Base-by-base conservation (phyloP, 2,888 invertebrate species). In the Xestia xanthographa region DNA sequence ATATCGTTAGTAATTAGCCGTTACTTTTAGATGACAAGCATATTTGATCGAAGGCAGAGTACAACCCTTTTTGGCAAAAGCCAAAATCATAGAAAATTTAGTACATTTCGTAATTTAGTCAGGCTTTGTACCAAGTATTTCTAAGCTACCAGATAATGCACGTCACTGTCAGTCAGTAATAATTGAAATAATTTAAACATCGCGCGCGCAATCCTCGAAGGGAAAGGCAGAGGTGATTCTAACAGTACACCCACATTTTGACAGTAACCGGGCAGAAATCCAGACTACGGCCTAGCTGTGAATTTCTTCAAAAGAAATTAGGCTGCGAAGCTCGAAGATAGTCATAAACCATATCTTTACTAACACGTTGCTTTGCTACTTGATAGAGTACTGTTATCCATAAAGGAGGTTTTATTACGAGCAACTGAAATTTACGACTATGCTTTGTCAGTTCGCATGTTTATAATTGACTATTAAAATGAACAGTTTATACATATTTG, bases 361-460 rank as follows among this genome's bases (percentile, higher is more conserved):
- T 3, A 11, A 45, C 41, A 22, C 70, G 60, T 56, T 45, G 38
- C 34, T 34, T 50, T 45, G 14, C 34, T 34, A 41, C 43, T 69
- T 38, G 34, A 50, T 58, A n/a, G 2, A 26, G 69, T 73, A 81
- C 69, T 73, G 81, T 76, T 80, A 72, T 34, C 72, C 50, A 73
- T 76, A 70, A 77, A 75, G 26, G 9, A 56, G 45, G 60, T 68
- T 82, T 82, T 77, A 77, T 71, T 66, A 65, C 43, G 60, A 43
- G 73, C 67, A 50, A 77, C 20, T 74, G 71, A 50, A 82, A 68
- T 77, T 82, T 82, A 82, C 60, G 67, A 77, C 50, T 38, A 4
- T 48, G 41, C 34, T 56, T 65, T 38, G 8, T 34, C 53, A 65
- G 66, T 72, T 74, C 14, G 73, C 67, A 43, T 68, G 56, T 62